Conservation (phyloP, 2,113 vertebrate species). For the Nannospalax galili region DNA sequence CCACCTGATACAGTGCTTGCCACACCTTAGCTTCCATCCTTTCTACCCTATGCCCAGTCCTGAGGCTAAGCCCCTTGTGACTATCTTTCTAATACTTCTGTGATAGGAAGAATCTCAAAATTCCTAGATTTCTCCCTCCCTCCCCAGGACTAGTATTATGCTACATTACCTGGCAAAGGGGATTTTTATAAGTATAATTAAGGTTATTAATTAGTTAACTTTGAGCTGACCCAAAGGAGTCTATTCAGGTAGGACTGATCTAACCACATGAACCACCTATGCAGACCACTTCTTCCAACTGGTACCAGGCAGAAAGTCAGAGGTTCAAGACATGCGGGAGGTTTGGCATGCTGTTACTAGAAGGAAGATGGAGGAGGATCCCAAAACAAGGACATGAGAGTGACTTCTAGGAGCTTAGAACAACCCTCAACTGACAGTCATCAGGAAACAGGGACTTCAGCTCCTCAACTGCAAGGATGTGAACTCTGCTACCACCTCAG, state of each 20-base stretch:
- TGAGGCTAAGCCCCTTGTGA: background rate
- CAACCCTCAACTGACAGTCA: background rate
- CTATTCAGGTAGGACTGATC: background rate
- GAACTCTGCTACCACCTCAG: background rate
- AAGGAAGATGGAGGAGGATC: background rate
- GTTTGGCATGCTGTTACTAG: background rate
- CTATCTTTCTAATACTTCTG: background rate
- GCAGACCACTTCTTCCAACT: background rate
- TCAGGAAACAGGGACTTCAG: too few relatives aligned
- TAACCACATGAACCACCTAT: background rate
- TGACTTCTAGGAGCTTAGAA: background rate
- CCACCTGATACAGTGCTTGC: background rate
- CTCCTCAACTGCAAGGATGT: background rate
- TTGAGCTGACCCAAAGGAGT: background rate
- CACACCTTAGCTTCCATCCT: background rate
- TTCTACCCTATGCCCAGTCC: background rate
- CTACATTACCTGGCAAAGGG: background rate
- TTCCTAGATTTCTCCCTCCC: background rate
- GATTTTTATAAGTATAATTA: background rate
- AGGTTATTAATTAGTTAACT: background rate
- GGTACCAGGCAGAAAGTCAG: background rate
- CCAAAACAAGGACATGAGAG: background rate
- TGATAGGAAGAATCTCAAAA: background rate
- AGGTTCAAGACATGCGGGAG: background rate
- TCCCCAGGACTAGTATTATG: background rate